A percentile compares a stretch with the other conserved stretches of the same genome.
Conservation (phyloP, 2,797 vertebrate species). For the Coendou prehensilis region DNA sequence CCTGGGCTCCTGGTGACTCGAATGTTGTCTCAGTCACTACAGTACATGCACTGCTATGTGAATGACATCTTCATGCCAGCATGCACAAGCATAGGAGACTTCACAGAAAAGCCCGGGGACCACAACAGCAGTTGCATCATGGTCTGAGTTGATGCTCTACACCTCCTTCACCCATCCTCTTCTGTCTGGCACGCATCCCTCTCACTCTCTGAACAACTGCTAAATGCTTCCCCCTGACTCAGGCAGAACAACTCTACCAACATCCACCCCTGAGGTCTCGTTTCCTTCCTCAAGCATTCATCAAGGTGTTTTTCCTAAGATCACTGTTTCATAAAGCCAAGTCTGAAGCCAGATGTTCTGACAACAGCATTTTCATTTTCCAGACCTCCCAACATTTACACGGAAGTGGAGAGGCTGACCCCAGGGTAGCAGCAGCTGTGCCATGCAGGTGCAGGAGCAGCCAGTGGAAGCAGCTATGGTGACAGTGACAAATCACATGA, state of each 20-base stretch:
- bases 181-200: not conserved
- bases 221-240: not conserved
- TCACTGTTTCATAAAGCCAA: slow-evolving; percentile 24
- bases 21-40: not conserved
- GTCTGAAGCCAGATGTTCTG: slow-evolving; percentile 32
- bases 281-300: slow-evolving; percentile 27
- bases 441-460: not conserved
- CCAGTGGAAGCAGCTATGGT: not conserved
- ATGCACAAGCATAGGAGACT: not conserved
- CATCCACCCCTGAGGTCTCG: not conserved
- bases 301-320: slow-evolving; percentile 48
- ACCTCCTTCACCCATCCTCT: not conserved
- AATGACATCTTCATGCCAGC: not conserved
- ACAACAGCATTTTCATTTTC: slow-evolving; percentile 13
- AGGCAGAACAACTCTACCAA: not conserved
- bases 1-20: not conserved
- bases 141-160: not conserved
- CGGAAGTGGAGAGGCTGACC: not conserved
- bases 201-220: not conserved
- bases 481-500: not conserved
- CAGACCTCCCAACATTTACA: not conserved
- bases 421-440: not conserved
- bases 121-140: not conserved
- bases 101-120: not conserved
- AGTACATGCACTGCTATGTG: no score